Conservation (phyloP, 2,888 invertebrate genomes). For the Aphodius sticticus region DNA sequence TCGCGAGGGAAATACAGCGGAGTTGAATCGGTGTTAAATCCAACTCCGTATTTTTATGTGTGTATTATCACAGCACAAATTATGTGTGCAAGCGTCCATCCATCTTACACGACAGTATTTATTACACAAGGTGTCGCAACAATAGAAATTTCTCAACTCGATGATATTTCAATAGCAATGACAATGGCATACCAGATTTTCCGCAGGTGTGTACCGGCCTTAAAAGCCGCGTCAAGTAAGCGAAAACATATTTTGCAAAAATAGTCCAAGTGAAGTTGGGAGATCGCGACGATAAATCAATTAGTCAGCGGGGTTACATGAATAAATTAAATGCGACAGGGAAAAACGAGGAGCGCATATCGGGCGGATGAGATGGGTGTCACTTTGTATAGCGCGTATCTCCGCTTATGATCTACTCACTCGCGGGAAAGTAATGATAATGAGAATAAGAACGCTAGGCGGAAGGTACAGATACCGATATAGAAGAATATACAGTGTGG, state of each 20-base stretch:
- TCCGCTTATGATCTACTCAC: conserved; percentile 4
- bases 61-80: not conserved
- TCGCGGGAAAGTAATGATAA: not conserved
- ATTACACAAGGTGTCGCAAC: not conserved
- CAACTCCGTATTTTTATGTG: no score
- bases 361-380: not conserved
- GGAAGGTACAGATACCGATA: not conserved
- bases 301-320: not conserved
- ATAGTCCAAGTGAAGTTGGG: not conserved
- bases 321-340: conserved; percentile 4
- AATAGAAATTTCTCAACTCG: not conserved
- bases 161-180: not conserved
- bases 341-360: not conserved
- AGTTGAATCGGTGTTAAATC: no score
- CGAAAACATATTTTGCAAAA: not conserved
- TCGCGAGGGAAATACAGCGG: no score
- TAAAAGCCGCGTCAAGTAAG: not conserved
- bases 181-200: not conserved
- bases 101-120: not conserved
- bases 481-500: not conserved
- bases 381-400: not conserved
- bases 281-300: not conserved
- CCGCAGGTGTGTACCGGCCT: not conserved
- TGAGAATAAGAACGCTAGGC: not conserved
- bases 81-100: not conserved